Percentiles rank a stretch among this genome's conserved stretches.
These are phyloP conservation scores for Drosophila affinis DNA, from an alignment of 2,888 invertebrate species.

Conservation along the genomic window DNA sequence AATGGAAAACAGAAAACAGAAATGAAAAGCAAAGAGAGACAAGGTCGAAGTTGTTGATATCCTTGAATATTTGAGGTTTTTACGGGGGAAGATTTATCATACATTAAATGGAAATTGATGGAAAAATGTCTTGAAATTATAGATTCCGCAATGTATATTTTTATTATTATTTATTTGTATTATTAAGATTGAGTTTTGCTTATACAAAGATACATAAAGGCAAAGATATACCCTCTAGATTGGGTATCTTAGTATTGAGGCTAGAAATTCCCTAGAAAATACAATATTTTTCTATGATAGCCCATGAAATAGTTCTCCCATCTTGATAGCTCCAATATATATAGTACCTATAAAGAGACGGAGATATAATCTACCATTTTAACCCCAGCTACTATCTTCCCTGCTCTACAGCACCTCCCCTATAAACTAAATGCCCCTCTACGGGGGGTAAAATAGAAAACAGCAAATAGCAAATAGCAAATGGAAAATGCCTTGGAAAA, in stretches of 20 bases:
- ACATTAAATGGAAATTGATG: background rate
- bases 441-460: background rate
- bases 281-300: too few species aligned
- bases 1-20: constrained; percentile 29
- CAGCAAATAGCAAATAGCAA: background rate
- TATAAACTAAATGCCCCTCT: background rate
- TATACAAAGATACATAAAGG: too few species aligned
- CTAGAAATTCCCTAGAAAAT: too few species aligned
- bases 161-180: too few species aligned
- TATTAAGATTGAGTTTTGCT: too few species aligned
- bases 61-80: background rate
- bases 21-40: background rate
- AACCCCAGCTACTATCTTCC: too few species aligned
- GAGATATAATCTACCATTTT: too few species aligned
- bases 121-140: background rate
- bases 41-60: background rate
- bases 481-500: constrained; percentile 27
- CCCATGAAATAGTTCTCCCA: too few species aligned
- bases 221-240: too few species aligned
- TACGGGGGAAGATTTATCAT: background rate
- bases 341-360: too few species aligned
- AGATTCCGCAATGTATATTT: background rate
- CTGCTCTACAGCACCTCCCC: background rate
- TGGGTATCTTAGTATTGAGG: too few species aligned
- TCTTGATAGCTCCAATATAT: too few species aligned